phyloP scores from a whole-genome alignment of 2,113 vertebrate genomes.

The Bettongia penicillata region DNA sequence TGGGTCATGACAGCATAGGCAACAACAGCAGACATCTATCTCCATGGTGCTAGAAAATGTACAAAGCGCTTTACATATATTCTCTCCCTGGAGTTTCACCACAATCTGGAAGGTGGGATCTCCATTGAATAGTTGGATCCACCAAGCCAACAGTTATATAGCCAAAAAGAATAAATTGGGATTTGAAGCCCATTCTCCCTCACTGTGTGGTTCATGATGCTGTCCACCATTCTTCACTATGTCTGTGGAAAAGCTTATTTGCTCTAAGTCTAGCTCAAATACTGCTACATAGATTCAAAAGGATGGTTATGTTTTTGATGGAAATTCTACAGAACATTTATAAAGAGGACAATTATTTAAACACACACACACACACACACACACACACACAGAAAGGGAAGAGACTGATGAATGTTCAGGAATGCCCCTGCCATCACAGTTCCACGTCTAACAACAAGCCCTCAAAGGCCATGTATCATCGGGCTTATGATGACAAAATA shows the following conservation, averaged over 20 bases:
- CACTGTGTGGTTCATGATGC: background rate
- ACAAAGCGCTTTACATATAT: background rate
- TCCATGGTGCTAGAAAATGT: background rate
- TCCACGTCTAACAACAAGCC: slow-evolving; percentile 53
- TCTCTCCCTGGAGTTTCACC: background rate
- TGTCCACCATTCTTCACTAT: background rate
- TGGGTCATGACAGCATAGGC: background rate
- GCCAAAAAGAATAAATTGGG: background rate
- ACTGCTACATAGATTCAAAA: background rate
- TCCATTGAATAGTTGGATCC: background rate
- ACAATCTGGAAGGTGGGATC: background rate
- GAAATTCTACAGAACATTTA: too few species aligned
- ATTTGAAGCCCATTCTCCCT: background rate
- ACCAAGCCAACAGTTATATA: background rate
- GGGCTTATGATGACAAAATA: slow-evolving; percentile 73
- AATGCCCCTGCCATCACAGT: slow-evolving; percentile 5
- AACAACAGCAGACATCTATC: background rate
- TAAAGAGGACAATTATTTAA: background rate
- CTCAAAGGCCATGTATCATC: slow-evolving; percentile 68
- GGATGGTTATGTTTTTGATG: too few species aligned
- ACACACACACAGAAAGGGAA: slow-evolving; percentile 27
- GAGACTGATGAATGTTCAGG: slow-evolving; percentile 11
- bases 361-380: background rate
- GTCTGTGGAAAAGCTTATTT: background rate
- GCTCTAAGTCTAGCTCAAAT: background rate